These are phyloP conservation scores for Cichladusa arquata DNA, from an alignment of 2,113 vertebrate genomes.

Conservation along the genomic window DNA sequence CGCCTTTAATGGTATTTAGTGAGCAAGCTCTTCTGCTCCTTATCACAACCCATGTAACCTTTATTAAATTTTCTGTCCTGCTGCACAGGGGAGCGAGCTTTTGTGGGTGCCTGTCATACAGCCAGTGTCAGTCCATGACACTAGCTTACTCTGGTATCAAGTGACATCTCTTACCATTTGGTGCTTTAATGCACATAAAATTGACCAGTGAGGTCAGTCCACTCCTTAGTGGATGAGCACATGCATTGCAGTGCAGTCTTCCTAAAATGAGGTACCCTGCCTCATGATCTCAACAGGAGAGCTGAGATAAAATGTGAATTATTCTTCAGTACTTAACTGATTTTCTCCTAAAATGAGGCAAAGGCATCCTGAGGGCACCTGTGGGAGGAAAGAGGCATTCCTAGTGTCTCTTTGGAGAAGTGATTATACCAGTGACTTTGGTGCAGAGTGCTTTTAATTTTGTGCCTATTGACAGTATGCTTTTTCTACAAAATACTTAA, in stretches of 20 bases:
- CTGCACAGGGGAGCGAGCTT: neutral
- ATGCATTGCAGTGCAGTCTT: neutral
- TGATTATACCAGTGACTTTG: neutral
- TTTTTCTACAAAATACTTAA: constrained; percentile 29
- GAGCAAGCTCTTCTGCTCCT: neutral
- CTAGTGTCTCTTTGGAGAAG: neutral
- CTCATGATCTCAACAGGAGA: neutral
- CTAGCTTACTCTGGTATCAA: neutral
- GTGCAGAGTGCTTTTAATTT: constrained; percentile 42
- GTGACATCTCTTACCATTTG: neutral
- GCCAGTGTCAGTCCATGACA: neutral
- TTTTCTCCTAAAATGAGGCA: neutral
- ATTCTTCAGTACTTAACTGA: neutral
- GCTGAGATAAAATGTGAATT: neutral
- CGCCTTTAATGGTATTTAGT: neutral
- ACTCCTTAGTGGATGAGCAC: neutral
- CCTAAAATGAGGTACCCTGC: neutral
- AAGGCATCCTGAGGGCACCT: neutral
- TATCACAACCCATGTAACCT: neutral
- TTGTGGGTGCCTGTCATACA: neutral
- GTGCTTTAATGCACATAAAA: neutral
- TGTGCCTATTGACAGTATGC: constrained; percentile 22
- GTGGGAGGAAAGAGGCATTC: neutral
- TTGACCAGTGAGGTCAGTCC: neutral
- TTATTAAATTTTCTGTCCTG: neutral